Conservation (phyloP, 2,888 invertebrate species). For the Drosophila nigricruria region DNA sequence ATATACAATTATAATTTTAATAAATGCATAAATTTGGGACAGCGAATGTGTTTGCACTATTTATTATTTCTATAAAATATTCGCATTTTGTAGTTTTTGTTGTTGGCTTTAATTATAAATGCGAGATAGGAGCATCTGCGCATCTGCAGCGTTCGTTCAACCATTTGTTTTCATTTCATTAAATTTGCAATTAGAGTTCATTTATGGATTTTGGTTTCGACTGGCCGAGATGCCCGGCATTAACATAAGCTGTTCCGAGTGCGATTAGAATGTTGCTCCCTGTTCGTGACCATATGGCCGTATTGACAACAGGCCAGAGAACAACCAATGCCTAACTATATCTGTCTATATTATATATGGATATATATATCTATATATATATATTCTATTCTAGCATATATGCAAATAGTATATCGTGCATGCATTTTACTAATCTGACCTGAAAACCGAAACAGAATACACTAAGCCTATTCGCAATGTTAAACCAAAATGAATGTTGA, state of each 20-base stretch:
- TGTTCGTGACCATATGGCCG: slow-evolving; percentile 29
- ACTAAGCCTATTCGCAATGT: slow-evolving; percentile 17
- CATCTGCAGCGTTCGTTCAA: slow-evolving; percentile 14
- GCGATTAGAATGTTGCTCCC: slow-evolving; percentile 51
- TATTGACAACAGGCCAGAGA: slow-evolving; percentile 25
- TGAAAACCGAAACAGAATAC: slow-evolving; percentile 36
- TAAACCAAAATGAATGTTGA: slow-evolving; percentile 10
- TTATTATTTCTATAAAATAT: slow-evolving; percentile 13
- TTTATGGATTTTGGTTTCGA: slow-evolving; percentile 51
- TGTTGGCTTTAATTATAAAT: slow-evolving; percentile 19
- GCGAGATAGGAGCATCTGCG: slow-evolving; percentile 23
- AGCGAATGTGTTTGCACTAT: slow-evolving; percentile 10
- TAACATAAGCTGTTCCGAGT: slow-evolving; percentile 58
- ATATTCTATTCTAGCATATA: slow-evolving; percentile 7
- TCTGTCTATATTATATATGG: slow-evolving; percentile 24
- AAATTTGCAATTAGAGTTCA: slow-evolving; percentile 71
- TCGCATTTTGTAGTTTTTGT: background rate
- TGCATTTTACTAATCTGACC: slow-evolving; percentile 49
- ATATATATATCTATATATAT: slow-evolving; percentile 5
- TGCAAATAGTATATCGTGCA: background rate
- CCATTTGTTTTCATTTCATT: slow-evolving; percentile 72
- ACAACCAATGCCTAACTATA: slow-evolving; percentile 27
- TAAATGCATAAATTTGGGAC: slow-evolving; percentile 24
- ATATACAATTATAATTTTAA: slow-evolving; percentile 25
- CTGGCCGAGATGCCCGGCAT: slow-evolving; percentile 44